Conservation (phyloP, 2,888 invertebrate species). For the Hypolimnas misippus region DNA sequence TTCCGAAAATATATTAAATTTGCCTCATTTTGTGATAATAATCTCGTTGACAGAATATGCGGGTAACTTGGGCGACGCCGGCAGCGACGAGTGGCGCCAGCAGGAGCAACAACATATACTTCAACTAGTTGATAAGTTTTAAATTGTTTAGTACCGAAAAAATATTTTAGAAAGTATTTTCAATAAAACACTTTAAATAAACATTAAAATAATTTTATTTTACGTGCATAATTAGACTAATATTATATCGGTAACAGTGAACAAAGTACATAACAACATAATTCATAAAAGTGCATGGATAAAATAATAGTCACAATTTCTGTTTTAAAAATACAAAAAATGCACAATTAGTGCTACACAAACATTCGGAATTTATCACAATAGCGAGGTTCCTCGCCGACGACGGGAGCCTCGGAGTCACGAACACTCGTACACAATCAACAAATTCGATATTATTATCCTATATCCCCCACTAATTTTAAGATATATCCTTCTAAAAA, state of each 20-base stretch:
- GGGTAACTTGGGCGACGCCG: conserved; percentile 96
- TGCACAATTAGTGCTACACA: neutral
- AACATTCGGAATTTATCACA: conserved; percentile 10
- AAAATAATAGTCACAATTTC: conserved; percentile 18
- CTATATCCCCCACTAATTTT: neutral
- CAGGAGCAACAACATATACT: conserved; percentile 96
- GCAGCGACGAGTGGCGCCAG: conserved; percentile 92
- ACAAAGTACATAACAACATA: conserved; percentile 50
- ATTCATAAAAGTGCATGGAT: conserved; percentile 24
- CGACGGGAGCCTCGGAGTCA: neutral
- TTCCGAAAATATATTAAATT: too few species aligned
- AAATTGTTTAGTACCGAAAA: conserved; percentile 52
- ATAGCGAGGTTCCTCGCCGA: neutral
- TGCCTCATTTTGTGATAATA: too few species aligned
- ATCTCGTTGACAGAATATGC: conserved; percentile 90
- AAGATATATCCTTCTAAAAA: neutral
- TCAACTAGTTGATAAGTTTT: conserved; percentile 97
- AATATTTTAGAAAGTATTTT: neutral
- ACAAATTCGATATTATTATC: conserved; percentile 4
- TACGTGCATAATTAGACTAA: conserved; percentile 32
- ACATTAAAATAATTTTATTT: conserved; percentile 40
- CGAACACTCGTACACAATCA: neutral
- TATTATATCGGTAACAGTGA: conserved; percentile 49
- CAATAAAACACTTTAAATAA: conserved; percentile 31
- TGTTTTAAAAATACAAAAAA: conserved; percentile 16